phyloP scores from a whole-genome alignment of 2,113 vertebrate genomes.

The Myodes glareolus region DNA sequence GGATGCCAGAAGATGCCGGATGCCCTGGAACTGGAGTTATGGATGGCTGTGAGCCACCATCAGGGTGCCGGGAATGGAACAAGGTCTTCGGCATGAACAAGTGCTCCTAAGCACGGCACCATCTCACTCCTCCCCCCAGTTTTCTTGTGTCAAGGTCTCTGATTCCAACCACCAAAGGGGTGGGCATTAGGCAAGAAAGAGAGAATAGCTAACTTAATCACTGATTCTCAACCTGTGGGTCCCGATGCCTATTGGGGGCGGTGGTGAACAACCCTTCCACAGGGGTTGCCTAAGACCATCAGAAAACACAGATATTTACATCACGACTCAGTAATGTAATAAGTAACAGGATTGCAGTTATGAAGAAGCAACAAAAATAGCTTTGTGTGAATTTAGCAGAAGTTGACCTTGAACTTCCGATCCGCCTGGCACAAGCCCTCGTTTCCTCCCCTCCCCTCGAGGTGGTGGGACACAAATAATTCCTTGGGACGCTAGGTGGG shows the following conservation, averaged over 20 bases:
- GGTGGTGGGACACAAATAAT: background rate
- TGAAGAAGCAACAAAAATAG: background rate
- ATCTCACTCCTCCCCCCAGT: background rate
- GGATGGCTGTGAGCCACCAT: background rate
- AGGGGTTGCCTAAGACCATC: background rate
- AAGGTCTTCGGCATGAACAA: background rate
- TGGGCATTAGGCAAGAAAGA: background rate
- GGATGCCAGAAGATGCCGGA: background rate
- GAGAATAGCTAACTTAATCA: background rate
- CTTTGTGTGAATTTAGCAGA: background rate
- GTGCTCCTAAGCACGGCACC: background rate
- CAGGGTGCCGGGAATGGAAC: background rate
- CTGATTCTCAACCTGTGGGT: background rate
- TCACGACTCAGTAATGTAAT: background rate
- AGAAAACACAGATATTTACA: background rate
- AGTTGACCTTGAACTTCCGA: background rate
- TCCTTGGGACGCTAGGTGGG: background rate
- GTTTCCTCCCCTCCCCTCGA: background rate
- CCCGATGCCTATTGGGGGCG: background rate
- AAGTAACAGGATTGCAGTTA: background rate
- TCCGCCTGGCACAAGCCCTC: background rate
- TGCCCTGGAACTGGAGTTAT: background rate
- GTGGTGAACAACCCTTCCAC: background rate
- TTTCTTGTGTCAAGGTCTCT: background rate
- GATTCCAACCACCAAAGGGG: background rate